Base-by-base conservation (phyloP, 1,140 invertebrate genomes). In the Penaeus chinensis region DNA sequence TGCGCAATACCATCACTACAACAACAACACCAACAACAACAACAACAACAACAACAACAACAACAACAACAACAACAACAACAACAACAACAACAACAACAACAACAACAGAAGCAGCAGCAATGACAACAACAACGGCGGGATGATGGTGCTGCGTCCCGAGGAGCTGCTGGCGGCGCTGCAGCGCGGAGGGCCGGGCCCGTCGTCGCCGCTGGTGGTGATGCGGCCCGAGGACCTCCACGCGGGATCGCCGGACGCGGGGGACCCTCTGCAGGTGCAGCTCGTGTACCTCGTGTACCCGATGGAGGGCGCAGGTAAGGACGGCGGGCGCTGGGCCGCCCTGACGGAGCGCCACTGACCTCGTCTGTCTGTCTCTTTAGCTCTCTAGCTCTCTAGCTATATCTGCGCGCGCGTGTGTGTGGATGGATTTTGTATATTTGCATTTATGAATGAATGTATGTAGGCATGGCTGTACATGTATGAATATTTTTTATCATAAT, bases 221-320 rank as follows among this genome's bases (percentile, higher is more conserved):
- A 27, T 27, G 82, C 0, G 22, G 37, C 24, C 66, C 1, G 66
- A 76, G 66, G 82, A 84, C 10, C 8, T 54, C 66, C 22, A 60
- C 42, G 60, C 24, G 20, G 80, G 24, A 13, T 16, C 7, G 19
- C 47, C 24, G 18, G 54, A 47, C 27, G 24, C 24, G 5, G 13
- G 27, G 3, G 20, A 32, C n/a, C 37, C 63, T 16, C 65, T 87
- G 3, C 85, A 87, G 22, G 85, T 87, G 60, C 85, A 87, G n/a
- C 80, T 87, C 24, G 85, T 87, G 13, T 87, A 87, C 61, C 85
- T 87, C 27, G 85, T 87, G 18, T 87, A 87, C 61, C 85, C 85
- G 3, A 65, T 87, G 80, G 80, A 87, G 13, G 69, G 63, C 62
- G n/a, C 19, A 32, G 54, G 63, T n/a, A 20, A 24, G 22, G n/a